phyloP scores from a whole-genome alignment of 2,113 vertebrate species.

The Bagarius yarrelli region DNA sequence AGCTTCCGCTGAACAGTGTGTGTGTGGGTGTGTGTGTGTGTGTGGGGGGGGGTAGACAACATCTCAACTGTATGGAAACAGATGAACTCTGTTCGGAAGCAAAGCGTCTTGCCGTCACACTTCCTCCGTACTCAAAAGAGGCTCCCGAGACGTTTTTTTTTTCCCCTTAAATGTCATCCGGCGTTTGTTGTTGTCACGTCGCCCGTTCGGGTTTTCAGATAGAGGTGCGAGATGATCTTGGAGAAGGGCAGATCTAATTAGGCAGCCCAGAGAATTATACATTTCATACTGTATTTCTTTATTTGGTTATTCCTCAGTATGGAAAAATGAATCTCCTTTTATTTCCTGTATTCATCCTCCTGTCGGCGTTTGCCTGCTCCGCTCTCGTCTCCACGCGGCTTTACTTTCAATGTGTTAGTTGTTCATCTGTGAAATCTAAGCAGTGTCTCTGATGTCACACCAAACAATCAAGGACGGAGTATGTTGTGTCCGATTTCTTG shows the following conservation, averaged over 20 bases:
- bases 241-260: neutral
- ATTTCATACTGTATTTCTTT: neutral
- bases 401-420: neutral
- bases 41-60: conserved; percentile 10
- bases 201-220: neutral
- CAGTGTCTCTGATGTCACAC: neutral
- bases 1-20: neutral
- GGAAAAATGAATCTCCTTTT: no score
- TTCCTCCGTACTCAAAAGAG: neutral
- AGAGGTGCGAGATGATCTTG: neutral
- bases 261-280: neutral
- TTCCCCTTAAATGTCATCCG: neutral
- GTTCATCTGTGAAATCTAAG: neutral
- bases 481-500: neutral
- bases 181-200: neutral
- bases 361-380: neutral
- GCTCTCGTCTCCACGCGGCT: neutral
- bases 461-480: neutral
- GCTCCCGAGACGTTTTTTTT: neutral
- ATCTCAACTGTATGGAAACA: conserved; percentile 50
- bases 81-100: conserved; percentile 51
- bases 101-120: conserved; percentile 19
- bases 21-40: conserved; percentile 15
- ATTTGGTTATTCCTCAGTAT: neutral
- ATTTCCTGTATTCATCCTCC: no score